These are phyloP conservation scores for Epinotia bilunana DNA, from an alignment of 2,888 invertebrate genomes.

Conservation along the genomic window DNA sequence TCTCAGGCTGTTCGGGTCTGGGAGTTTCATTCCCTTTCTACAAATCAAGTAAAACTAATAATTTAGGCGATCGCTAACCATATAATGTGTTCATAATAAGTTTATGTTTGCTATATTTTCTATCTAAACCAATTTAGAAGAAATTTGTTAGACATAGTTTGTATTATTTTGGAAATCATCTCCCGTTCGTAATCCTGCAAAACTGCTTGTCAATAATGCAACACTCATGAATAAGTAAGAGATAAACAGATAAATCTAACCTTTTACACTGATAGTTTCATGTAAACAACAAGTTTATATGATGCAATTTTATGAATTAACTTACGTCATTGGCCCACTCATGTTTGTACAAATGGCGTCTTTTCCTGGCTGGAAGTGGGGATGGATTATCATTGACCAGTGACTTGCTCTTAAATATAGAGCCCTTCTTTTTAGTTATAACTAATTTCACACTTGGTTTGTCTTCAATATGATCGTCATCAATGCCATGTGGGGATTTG, in stretches of 20 bases:
- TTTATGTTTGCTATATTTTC: too few relatives aligned
- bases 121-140: too few relatives aligned
- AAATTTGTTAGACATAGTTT: too few relatives aligned
- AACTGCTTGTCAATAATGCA: too few relatives aligned
- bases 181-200: too few relatives aligned
- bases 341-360: constrained; percentile 93
- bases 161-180: too few relatives aligned
- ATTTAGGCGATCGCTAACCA: neutral
- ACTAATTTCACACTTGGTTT: constrained; percentile 87
- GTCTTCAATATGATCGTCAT: constrained; percentile 74
- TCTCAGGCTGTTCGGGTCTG: constrained; percentile 74
- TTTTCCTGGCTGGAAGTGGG: constrained; percentile 86
- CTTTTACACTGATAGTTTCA: constrained; percentile 7
- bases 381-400: constrained; percentile 86
- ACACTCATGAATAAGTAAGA: neutral
- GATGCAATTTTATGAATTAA: constrained; percentile 44
- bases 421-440: constrained; percentile 93
- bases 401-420: constrained; percentile 94
- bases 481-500: constrained; percentile 72
- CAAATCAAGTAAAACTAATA: constrained; percentile 46
- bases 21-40: constrained; percentile 84
- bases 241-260: constrained; percentile 10
- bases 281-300: neutral
- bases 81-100: neutral
- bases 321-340: constrained; percentile 93